These are phyloP conservation scores for Pachypanchax playfairii DNA, from an alignment of 2,113 vertebrate genomes.

Conservation along the genomic window DNA sequence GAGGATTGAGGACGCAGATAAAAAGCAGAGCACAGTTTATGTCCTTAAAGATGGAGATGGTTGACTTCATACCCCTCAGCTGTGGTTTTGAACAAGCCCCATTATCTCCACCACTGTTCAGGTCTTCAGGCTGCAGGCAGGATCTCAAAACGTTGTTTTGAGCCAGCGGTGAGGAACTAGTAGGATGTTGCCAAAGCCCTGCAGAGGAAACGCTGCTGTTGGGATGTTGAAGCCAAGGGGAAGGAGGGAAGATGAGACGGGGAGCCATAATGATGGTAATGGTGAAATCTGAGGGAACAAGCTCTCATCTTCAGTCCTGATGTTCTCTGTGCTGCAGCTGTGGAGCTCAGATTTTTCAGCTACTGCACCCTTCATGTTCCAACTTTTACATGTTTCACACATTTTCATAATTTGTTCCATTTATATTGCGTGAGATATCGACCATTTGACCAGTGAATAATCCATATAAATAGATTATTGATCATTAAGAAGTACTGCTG, in stretches of 20 bases:
- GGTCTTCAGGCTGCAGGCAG: slow-evolving; percentile 50
- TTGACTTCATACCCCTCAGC: slow-evolving; percentile 56
- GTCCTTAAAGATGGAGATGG: slow-evolving; percentile 44
- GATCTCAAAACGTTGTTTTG: slow-evolving; percentile 54
- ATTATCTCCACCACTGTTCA: slow-evolving; percentile 58
- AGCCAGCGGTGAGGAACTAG: slow-evolving; percentile 65
- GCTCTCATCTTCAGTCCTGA: slow-evolving; percentile 30
- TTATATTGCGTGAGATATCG: too few relatives aligned
- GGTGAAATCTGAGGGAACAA: slow-evolving; percentile 53
- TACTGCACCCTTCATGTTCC: not conserved
- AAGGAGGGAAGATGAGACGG: too few relatives aligned
- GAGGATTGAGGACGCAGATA: slow-evolving; percentile 17
- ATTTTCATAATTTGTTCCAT: not conserved
- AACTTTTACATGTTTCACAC: not conserved
- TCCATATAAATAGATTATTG: too few relatives aligned
- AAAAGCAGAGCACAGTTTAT: slow-evolving; percentile 37
- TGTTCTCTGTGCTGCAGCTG: slow-evolving; percentile 46
- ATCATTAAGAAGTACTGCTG: too few relatives aligned
- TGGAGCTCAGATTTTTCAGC: slow-evolving; percentile 4
- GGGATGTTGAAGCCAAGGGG: slow-evolving; percentile 27
- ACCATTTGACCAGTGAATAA: too few relatives aligned
- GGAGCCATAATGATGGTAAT: slow-evolving; percentile 56
- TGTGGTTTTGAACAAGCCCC: slow-evolving; percentile 61
- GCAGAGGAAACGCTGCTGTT: slow-evolving; percentile 47
- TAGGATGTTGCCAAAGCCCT: slow-evolving; percentile 57